Evolutionary conservation across 2,113 vertebrate species (phyloP), one percentile per base, ranked within the genome.

Genomic region (Ciconia boyciana): DNA sequence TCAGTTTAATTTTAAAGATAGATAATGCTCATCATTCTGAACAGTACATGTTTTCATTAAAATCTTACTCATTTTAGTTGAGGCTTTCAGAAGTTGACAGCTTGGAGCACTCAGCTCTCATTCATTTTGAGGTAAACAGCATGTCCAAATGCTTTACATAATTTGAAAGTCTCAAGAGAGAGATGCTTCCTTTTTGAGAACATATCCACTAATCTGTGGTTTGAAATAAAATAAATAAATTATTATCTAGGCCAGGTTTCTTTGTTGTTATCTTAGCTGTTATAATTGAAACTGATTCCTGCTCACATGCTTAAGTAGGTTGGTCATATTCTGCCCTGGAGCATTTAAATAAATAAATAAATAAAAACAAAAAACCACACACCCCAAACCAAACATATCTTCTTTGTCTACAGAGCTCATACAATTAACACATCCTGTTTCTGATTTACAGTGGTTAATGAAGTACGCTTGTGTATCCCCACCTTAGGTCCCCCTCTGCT

Each of bases 401-500:
- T 34, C 83, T 82, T 55, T 60, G 57, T 36, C 52, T 24, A 64
- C 65, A 86, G 43, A 76, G 46, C 36, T 90, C 80, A 72, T 20
- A 83, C 76, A 96, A 93, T 49, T 49, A 91, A 77, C 64, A 54
- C 41, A 95, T 41, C 61, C 55, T 80, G 41, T 78, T 94, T 62
- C 70, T 77, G 36, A 83, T 71, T 86, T 68, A 54, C 32, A 72
- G 34, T 6, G 17, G 29, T n/a, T 61, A 80, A 69, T 5, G 36
- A 69, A 77, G 44, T 34, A 69, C 16, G 44, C 72, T 83, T 46
- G 95, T 52, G 14, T 26, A 64, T 34, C 26, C 90, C 90, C 51
- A 98, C 98, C 98, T 98, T 95, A 55, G 79, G 86, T 41, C 52
- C 60, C 66, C 32, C 74, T 76, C 60, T 79, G 82, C 92, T 89